Evolutionary conservation across 2,797 vertebrate genomes (phyloP).

Genomic region (Mionectes olivaceus): DNA sequence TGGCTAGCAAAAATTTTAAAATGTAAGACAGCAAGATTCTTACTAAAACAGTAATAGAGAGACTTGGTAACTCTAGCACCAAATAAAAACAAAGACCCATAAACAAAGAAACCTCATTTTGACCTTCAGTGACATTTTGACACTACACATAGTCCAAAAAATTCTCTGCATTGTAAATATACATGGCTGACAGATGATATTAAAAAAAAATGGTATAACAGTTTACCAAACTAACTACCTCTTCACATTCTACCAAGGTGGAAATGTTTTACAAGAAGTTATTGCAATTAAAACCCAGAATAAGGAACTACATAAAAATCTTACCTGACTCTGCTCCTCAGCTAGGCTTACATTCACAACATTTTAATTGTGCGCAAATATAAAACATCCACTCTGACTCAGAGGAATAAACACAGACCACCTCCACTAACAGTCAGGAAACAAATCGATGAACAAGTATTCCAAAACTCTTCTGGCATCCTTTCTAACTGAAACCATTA

Average conservation of each 20-base stretch:
- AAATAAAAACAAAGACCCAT: not conserved
- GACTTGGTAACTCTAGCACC: not conserved
- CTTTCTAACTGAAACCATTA: not conserved
- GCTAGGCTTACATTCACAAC: not conserved
- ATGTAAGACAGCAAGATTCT: not conserved
- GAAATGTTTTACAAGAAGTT: not conserved
- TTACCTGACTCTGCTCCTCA: not conserved
- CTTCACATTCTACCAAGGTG: not conserved
- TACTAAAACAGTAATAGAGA: not conserved
- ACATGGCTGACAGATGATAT: not conserved
- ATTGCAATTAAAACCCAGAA: rapidly evolving
- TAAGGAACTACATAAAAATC: not conserved
- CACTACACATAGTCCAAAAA: not conserved
- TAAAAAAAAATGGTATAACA: not conserved
- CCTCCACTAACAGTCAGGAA: not conserved
- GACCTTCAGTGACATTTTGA: not conserved
- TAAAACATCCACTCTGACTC: not conserved
- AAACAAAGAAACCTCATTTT: not conserved
- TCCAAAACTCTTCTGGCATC: not conserved
- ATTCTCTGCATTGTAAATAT: not conserved
- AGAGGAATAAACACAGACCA: not conserved
- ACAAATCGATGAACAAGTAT: not conserved
- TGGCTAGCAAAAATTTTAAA: not conserved
- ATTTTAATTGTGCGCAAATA: constrained; percentile 1
- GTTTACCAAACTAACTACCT: not conserved